A percentile compares a stretch with the other conserved stretches of the same genome.
Evolutionary conservation across 2,888 invertebrate genomes (phyloP).

Genomic region (Platycheirus albimanus): DNA sequence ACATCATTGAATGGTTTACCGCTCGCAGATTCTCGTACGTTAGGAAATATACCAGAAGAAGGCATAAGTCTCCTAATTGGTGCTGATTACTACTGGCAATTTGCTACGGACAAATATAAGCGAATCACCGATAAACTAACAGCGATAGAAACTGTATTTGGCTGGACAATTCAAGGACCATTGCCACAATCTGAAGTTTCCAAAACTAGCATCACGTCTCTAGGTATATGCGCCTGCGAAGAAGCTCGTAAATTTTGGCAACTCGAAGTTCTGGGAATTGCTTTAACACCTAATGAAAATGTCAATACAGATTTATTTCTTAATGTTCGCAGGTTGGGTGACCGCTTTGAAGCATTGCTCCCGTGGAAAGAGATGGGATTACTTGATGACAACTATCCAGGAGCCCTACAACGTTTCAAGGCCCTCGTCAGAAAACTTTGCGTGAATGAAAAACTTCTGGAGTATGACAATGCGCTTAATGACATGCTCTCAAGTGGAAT

Average conservation of each 20-base stretch:
- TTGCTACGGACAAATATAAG: conserved; percentile 3
- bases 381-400: conserved; percentile 14
- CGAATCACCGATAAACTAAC: conserved; percentile 24
- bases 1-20: conserved; percentile 4
- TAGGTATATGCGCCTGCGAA: conserved; percentile 11
- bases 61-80: conserved; percentile 11
- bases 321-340: neutral
- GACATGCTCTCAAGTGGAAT: conserved; percentile 23
- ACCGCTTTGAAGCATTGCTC: conserved; percentile 6
- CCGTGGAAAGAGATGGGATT: conserved; percentile 5
- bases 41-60: conserved; percentile 1
- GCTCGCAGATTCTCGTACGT: neutral
- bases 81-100: conserved; percentile 29
- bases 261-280: conserved; percentile 11
- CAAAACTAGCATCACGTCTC: neutral
- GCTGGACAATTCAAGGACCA: conserved; percentile 30
- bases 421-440: conserved; percentile 13
- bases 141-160: conserved; percentile 31
- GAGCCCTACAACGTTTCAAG: conserved; percentile 13
- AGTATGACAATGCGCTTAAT: conserved; percentile 11
- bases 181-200: neutral
- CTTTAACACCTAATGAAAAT: neutral
- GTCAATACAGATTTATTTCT: conserved; percentile 9
- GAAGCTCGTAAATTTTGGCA: conserved; percentile 20
- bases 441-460: conserved; percentile 10